Conservation (phyloP, 2,888 invertebrate species). For the Cheilosia pagana region DNA sequence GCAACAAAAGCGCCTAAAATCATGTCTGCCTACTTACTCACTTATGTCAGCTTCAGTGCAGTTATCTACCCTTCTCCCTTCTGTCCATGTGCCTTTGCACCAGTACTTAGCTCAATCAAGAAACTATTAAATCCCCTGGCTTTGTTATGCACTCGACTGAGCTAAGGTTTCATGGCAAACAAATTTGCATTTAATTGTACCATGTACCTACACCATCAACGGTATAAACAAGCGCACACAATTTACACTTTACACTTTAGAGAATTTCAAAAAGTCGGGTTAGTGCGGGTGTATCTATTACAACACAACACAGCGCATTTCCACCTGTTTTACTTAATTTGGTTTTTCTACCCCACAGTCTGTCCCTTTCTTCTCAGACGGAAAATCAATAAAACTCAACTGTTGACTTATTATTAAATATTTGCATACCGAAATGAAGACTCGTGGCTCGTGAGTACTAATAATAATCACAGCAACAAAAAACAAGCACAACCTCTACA, state of each 20-base stretch:
- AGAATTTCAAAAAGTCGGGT: neutral
- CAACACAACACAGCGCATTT: too few species aligned
- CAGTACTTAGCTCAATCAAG: constrained; percentile 50
- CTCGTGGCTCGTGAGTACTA: too few species aligned
- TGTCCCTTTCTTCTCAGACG: too few species aligned
- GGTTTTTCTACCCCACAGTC: too few species aligned
- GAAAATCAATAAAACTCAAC: constrained; percentile 8
- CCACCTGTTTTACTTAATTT: too few species aligned
- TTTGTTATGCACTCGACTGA: constrained; percentile 58
- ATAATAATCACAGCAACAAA: too few species aligned
- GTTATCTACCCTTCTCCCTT: constrained; percentile 24
- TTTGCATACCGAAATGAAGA: neutral
- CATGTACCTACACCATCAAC: constrained; percentile 15
- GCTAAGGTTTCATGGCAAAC: constrained; percentile 51
- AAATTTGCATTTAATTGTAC: constrained; percentile 53
- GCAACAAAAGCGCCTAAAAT: constrained; percentile 11
- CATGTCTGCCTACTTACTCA: constrained; percentile 15
- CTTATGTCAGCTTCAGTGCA: constrained; percentile 32
- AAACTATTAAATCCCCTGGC: constrained; percentile 53
- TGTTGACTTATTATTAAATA: neutral
- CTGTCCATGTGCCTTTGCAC: neutral
- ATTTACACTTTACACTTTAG: neutral
- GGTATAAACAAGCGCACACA: constrained; percentile 5
- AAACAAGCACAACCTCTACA: too few species aligned
- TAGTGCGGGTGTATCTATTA: too few species aligned